Conservation (phyloP, 2,888 invertebrate species). For the Apocheima hispidaria region DNA sequence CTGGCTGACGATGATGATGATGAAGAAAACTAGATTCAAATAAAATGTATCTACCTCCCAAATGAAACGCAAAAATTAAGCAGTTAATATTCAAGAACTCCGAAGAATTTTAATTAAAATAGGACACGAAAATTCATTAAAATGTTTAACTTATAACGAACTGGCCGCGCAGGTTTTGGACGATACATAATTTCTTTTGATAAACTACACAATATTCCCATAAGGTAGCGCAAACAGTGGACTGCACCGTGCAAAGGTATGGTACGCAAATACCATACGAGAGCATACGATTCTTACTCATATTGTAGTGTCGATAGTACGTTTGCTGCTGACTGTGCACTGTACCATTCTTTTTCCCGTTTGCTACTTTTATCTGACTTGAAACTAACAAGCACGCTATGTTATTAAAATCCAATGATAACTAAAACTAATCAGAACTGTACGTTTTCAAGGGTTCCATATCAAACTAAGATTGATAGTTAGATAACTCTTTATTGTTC, state of each 20-base stretch:
- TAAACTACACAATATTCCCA: conserved; percentile 33
- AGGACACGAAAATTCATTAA: conserved; percentile 57
- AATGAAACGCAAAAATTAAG: conserved; percentile 53
- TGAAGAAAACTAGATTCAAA: conserved; percentile 1
- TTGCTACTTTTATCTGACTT: conserved; percentile 8
- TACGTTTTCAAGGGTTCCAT: too few species aligned
- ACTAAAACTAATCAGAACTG: conserved; percentile 10
- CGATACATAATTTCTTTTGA: conserved; percentile 32
- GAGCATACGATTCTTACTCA: conserved; percentile 38
- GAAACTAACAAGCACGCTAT: conserved; percentile 10
- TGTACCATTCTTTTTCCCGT: conserved; percentile 27
- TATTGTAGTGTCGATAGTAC: conserved; percentile 35
- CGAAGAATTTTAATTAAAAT: conserved; percentile 61
- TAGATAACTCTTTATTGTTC: too few species aligned
- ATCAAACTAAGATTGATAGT: background rate
- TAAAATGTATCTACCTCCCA: conserved; percentile 17
- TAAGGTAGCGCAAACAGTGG: conserved; percentile 33
- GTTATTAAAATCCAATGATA: conserved; percentile 8
- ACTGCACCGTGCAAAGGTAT: conserved; percentile 37
- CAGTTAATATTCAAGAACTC: conserved; percentile 56
- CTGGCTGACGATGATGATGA: too few species aligned
- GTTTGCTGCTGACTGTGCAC: conserved; percentile 27
- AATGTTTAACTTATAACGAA: conserved; percentile 50
- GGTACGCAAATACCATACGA: conserved; percentile 39
- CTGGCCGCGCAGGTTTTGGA: conserved; percentile 48